Base-by-base conservation (phyloP, 37 sponge, comb jelly and placozoan genomes). In the Axinella damicornis region DNA sequence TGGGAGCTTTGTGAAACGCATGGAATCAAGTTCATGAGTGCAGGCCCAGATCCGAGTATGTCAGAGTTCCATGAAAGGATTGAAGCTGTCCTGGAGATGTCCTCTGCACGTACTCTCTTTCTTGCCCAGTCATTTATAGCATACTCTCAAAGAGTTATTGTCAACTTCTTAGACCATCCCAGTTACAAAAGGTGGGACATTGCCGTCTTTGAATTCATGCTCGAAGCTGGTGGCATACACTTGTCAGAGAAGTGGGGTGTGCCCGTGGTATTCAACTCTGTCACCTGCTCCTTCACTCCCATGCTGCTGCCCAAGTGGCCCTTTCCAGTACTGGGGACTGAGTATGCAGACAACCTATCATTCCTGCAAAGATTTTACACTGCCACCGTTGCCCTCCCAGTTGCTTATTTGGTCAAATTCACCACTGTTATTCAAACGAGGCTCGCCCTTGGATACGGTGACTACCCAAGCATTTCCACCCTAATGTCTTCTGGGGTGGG, bases 231-330 rank as follows among this genome's bases (percentile, higher is more conserved):
- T 38, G 72, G 40, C 2, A 71, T 71, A 37, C 36, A 38, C 35
- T 39, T 71, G 72, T 24, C 40, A 24, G 53, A 73, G 5, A 53
- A 73, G 73, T 73, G 73, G 73, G 56, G 56, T 1, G 38, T 53
- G 52, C 27, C 27, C 0, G 25, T 53, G 15, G 54, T 53, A 9
- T 22, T 73, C 25, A 24, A 52, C 56, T 27, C 27, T 5, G 53
- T 25, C n/a, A 53, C 73, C 5, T 40, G 28, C 53, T 21, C 24
- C 52, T 73, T 73, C 30, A 38, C 30, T 19, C 16, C 53, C 2
- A 24, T n/a, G 16, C 56, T 41, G 25, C 41, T n/a, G 0, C 73
- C 73, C 18, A 22, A 36, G 9, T 73, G 73, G 73, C 54, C 73
- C 18, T 53, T 53, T 24, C 73, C 73, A 13, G 73, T 12, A 17